phyloP scores from a whole-genome alignment of 2,113 vertebrate genomes.

The Excalfactoria chinensis region DNA sequence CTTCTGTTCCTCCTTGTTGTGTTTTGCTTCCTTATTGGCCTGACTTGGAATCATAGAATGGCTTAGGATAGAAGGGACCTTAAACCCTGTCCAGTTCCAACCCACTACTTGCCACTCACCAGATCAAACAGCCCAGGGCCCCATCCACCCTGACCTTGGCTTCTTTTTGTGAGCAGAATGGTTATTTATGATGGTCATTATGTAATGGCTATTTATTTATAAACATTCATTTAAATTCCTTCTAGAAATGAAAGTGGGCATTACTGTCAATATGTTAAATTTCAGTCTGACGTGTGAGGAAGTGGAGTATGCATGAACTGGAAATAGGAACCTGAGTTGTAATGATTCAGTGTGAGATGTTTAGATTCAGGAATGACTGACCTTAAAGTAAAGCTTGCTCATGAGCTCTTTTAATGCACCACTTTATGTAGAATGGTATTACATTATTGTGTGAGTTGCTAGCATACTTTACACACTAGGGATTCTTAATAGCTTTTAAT shows the following conservation, averaged over 20 bases:
- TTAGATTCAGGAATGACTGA: not conserved
- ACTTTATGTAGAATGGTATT: fast-evolving
- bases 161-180: not conserved
- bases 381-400: not conserved
- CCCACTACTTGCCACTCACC: not conserved
- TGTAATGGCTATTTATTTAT: too few species aligned
- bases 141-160: not conserved
- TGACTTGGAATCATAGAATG: not conserved
- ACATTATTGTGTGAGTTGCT: not conserved
- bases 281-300: not conserved
- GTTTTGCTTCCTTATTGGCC: not conserved
- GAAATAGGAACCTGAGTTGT: not conserved
- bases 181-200: too few species aligned
- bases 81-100: not conserved
- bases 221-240: not conserved
- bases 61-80: not conserved
- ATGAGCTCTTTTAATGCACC: not conserved
- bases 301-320: not conserved
- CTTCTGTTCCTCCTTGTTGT: not conserved
- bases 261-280: not conserved
- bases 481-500: not conserved
- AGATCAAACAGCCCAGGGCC: not conserved
- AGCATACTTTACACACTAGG: not conserved
- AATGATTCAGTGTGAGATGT: not conserved
- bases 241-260: not conserved